Percentiles rank a stretch among this genome's conserved stretches.
phyloP scores from a whole-genome alignment of 2,888 invertebrate species.

The Mesoligia furuncula region DNA sequence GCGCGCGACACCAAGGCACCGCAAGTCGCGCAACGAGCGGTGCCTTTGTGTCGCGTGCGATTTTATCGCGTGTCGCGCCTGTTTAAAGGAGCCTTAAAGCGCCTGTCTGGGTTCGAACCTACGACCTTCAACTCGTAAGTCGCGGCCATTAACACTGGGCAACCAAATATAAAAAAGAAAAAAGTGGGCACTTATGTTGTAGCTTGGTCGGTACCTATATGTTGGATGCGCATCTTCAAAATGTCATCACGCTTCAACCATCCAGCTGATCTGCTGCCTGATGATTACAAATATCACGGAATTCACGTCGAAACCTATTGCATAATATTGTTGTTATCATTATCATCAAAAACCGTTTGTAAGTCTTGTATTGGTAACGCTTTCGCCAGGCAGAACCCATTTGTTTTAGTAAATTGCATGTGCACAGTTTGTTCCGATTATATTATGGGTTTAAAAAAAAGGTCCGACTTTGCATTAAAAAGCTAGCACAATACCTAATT shows the following conservation, averaged over 20 bases:
- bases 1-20: too few relatives aligned
- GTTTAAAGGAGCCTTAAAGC: too few relatives aligned
- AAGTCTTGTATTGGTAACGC: too few relatives aligned
- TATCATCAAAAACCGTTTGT: neutral
- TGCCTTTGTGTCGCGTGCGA: too few relatives aligned
- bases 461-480: neutral
- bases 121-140: too few relatives aligned
- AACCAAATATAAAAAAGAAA: neutral
- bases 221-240: neutral
- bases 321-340: neutral
- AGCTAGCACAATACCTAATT: neutral
- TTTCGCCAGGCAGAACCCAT: neutral
- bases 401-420: neutral
- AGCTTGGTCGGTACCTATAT: neutral
- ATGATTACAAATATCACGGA: neutral
- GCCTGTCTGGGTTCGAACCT: too few relatives aligned
- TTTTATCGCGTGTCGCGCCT: too few relatives aligned
- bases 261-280: neutral
- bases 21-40: too few relatives aligned
- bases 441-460: neutral
- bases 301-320: neutral
- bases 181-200: neutral
- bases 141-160: too few relatives aligned
- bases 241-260: conserved; percentile 8
- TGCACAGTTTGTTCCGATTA: neutral